Evolutionary conservation across 1,140 invertebrate species (phyloP).

Genomic region (Harpegnathos saltator): DNA sequence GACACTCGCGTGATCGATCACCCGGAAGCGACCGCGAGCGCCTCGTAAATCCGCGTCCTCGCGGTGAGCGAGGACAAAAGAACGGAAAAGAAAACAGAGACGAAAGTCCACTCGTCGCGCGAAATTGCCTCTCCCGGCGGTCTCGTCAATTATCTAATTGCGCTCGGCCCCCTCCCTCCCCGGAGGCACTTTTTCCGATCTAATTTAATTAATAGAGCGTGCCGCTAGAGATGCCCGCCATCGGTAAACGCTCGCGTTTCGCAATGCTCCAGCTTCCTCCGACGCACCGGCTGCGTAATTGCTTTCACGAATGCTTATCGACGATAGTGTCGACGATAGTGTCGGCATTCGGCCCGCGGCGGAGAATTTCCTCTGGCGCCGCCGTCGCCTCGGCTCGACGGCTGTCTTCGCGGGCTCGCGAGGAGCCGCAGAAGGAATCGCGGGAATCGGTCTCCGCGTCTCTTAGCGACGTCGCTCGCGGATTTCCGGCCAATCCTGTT

Average conservation of each 20-base stretch:
- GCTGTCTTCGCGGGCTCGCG: no score
- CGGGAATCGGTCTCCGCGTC: no score
- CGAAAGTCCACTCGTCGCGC: not conserved
- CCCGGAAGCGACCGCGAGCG: no score
- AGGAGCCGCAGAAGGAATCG: no score
- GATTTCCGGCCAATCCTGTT: constrained; percentile 47
- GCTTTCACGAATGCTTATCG: constrained; percentile 1
- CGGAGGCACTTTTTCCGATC: not conserved
- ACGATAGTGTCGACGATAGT: no score
- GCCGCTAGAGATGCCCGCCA: constrained; percentile 15
- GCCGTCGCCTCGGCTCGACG: no score
- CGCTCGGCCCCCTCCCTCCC: no score
- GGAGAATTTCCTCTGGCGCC: no score
- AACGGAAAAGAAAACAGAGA: no score
- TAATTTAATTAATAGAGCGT: constrained; percentile 24
- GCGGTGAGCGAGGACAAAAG: no score
- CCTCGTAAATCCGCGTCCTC: not conserved
- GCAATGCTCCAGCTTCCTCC: not conserved
- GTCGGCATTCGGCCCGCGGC: not conserved
- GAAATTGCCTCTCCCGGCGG: not conserved
- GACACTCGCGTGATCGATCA: no score
- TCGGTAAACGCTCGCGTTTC: constrained; percentile 5
- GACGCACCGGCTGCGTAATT: constrained; percentile 4
- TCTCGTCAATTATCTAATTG: constrained; percentile 11
- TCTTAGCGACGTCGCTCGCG: not conserved